These are phyloP conservation scores for Tapirus indicus DNA, from an alignment of 2,797 vertebrate genomes.

Conservation along the genomic window DNA sequence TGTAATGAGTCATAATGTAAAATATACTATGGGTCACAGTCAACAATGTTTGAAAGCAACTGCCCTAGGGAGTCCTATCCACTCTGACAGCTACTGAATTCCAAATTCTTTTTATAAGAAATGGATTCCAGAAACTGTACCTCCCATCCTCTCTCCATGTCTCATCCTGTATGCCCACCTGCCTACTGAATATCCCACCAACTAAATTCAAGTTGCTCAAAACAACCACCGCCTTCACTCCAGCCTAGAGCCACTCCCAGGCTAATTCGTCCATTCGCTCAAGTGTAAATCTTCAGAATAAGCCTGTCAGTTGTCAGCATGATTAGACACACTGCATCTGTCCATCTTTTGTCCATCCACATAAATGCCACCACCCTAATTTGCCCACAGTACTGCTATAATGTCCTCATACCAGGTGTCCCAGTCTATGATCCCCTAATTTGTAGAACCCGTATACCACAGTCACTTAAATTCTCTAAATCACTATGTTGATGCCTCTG, in stretches of 20 bases:
- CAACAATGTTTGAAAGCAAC: conserved; percentile 37
- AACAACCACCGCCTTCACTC: not conserved
- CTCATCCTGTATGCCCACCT: not conserved
- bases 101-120: conserved; percentile 10
- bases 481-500: not conserved
- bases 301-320: not conserved
- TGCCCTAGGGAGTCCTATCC: not conserved
- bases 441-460: not conserved
- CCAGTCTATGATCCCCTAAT: not conserved
- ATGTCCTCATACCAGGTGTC: not conserved
- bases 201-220: not conserved
- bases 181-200: not conserved
- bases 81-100: not conserved
- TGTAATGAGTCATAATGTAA: not conserved
- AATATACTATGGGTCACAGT: conserved; percentile 23
- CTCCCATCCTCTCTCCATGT: not conserved
- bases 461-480: not conserved
- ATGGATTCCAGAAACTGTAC: not conserved
- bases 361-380: not conserved
- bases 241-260: not conserved
- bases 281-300: conserved; percentile 5
- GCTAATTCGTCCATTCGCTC: not conserved
- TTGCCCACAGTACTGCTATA: not conserved
- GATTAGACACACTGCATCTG: not conserved
- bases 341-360: not conserved